phyloP scores from a whole-genome alignment of 2,797 vertebrate species.

The Nannoperca obscura region DNA sequence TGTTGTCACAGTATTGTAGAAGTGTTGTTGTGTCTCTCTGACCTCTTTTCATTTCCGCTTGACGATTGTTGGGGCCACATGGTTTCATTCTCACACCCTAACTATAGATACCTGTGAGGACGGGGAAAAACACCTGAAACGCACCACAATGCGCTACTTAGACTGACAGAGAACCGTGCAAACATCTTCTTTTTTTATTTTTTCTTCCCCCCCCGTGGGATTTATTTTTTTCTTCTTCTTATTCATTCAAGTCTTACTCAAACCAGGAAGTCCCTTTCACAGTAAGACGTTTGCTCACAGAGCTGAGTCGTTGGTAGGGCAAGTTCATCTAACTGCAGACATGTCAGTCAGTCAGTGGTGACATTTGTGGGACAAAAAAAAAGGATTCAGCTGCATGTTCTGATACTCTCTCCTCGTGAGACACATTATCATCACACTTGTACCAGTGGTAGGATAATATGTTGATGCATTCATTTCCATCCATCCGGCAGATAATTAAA shows the following conservation, averaged over 20 bases:
- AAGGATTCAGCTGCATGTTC: not conserved
- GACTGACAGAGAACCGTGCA: slow-evolving; percentile 51
- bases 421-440: not conserved
- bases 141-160: slow-evolving; percentile 22
- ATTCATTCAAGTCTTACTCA: slow-evolving; percentile 72
- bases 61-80: slow-evolving; percentile 53
- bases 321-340: slow-evolving; percentile 26
- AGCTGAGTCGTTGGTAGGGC: not conserved
- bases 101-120: slow-evolving; percentile 67
- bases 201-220: slow-evolving; percentile 59
- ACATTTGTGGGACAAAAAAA: not conserved
- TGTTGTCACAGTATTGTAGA: slow-evolving; percentile 27
- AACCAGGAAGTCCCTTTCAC: slow-evolving; percentile 75
- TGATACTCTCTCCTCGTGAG: not conserved
- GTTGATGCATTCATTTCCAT: not conserved
- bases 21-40: slow-evolving; percentile 62
- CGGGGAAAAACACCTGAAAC: slow-evolving; percentile 51
- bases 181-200: slow-evolving; percentile 49
- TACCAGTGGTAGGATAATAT: not conserved
- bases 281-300: slow-evolving; percentile 32
- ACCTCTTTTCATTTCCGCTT: slow-evolving; percentile 77
- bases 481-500: not conserved
- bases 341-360: slow-evolving; percentile 12
- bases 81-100: slow-evolving; percentile 69
- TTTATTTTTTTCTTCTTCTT: slow-evolving; percentile 47